Conservation (phyloP, 2,797 vertebrate species). For the Eulemur coronatus region DNA sequence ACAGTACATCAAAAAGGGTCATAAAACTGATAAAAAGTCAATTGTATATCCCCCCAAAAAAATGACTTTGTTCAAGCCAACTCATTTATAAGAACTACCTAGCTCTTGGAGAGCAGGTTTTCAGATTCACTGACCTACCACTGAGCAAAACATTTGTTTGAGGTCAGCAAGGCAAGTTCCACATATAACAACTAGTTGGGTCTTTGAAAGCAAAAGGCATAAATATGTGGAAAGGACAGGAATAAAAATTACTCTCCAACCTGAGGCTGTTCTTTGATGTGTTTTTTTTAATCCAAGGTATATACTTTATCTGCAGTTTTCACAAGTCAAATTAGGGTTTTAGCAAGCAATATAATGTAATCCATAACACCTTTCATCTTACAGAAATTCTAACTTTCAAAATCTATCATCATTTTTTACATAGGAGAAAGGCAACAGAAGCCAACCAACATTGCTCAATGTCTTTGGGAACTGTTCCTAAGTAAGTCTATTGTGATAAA, state of each 20-base stretch:
- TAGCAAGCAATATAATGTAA: not conserved
- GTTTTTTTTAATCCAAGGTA: not conserved
- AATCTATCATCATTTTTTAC: not conserved
- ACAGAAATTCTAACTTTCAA: conserved; percentile 3
- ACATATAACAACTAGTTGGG: not conserved
- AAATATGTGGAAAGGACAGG: not conserved
- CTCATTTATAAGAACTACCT: conserved; percentile 36
- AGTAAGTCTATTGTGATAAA: not conserved
- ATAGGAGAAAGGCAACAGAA: not conserved
- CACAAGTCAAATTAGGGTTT: not conserved
- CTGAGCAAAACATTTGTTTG: not conserved
- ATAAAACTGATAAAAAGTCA: conserved; percentile 63
- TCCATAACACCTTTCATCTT: not conserved
- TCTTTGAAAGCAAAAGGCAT: not conserved
- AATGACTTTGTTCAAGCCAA: not conserved
- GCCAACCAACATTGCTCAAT: not conserved
- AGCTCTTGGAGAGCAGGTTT: not conserved
- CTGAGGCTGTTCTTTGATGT: not conserved
- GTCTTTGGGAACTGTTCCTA: not conserved
- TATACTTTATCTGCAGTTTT: not conserved
- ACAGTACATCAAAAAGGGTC: conserved; percentile 42
- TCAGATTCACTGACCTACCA: not conserved
- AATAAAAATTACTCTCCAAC: not conserved
- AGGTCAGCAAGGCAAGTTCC: not conserved
- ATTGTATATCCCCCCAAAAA: not conserved